These are phyloP conservation scores for Littorina saxatilis DNA, from an alignment of 1,140 invertebrate species.

Conservation along the genomic window DNA sequence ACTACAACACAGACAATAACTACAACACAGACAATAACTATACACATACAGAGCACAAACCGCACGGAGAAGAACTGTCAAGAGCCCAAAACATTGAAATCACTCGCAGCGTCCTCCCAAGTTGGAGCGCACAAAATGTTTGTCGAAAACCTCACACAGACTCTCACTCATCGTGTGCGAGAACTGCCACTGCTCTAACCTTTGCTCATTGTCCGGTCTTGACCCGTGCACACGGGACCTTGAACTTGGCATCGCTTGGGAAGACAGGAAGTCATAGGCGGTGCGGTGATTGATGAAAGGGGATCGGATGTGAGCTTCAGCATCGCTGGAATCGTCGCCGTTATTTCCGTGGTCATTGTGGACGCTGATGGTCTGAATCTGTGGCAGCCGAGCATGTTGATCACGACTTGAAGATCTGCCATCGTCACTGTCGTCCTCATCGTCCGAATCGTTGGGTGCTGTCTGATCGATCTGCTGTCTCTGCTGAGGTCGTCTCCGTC, in stretches of 20 bases:
- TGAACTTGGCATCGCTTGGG: background rate
- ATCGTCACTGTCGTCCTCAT: background rate
- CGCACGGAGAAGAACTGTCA: too few species aligned
- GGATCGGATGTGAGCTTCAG: background rate
- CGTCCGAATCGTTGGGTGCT: background rate
- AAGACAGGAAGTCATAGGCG: conserved; percentile 34
- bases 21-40: too few species aligned
- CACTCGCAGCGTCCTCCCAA: conserved; percentile 9
- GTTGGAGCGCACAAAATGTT: conserved; percentile 28
- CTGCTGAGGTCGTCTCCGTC: too few species aligned
- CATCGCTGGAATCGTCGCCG: background rate
- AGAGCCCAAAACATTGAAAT: too few species aligned
- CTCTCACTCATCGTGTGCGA: conserved; percentile 18
- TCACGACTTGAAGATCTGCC: background rate
- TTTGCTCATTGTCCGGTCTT: background rate
- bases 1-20: too few species aligned
- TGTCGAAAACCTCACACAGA: conserved; percentile 40
- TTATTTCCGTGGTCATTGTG: background rate
- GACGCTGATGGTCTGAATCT: background rate
- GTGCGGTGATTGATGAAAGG: conserved; percentile 37
- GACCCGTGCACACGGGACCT: background rate
- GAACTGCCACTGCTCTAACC: conserved; percentile 20
- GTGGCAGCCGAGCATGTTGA: background rate
- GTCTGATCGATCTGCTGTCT: too few species aligned
- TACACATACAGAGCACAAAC: too few species aligned